Conservation (phyloP, 1,140 invertebrate species). For the Drosophila virilis region DNA sequence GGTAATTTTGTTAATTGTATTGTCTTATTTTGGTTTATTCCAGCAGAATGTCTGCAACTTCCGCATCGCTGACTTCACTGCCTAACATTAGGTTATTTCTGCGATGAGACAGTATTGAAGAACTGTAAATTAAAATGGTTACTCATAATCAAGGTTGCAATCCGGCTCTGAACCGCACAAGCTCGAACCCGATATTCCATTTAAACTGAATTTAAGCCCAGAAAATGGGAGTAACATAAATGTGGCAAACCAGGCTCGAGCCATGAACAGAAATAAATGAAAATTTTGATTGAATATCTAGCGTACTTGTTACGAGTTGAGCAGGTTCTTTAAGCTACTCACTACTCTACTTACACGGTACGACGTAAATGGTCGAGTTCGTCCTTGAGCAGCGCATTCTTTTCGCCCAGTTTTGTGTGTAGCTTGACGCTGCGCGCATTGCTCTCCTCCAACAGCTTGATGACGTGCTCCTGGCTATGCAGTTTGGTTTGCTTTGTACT, state of each 20-base stretch:
- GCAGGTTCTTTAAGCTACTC: background rate
- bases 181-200: no score
- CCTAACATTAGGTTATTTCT: constrained; percentile 51
- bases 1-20: constrained; percentile 16
- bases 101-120: constrained; percentile 20
- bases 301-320: constrained; percentile 40
- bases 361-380: constrained; percentile 70
- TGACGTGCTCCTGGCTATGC: constrained; percentile 86
- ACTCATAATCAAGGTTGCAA: background rate
- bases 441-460: constrained; percentile 87
- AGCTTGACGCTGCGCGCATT: constrained; percentile 86
- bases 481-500: constrained; percentile 87
- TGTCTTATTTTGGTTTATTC: constrained; percentile 17
- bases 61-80: constrained; percentile 12
- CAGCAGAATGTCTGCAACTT: constrained; percentile 17
- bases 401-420: constrained; percentile 87
- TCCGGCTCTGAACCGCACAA: no score
- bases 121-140: constrained; percentile 6
- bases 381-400: constrained; percentile 86
- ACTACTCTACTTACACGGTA: constrained; percentile 57
- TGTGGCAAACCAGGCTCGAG: background rate
- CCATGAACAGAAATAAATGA: no score
- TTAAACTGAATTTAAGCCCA: no score
- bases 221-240: background rate
- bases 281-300: constrained; percentile 8